phyloP scores from a whole-genome alignment of 1,140 invertebrate genomes.

The Sminthurides bifidus region DNA sequence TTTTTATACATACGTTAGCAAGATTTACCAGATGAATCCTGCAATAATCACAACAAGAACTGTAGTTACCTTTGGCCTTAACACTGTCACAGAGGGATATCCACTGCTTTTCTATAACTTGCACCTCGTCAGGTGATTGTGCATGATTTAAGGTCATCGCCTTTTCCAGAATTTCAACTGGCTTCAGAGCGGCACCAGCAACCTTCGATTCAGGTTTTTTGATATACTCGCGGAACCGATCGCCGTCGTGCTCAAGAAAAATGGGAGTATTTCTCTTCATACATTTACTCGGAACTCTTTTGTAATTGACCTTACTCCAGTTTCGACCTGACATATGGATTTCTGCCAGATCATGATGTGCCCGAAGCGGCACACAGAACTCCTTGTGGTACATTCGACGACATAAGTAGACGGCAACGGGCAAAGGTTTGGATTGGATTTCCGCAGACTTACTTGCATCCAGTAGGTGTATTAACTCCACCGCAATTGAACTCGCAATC shows the following conservation, averaged over 20 bases:
- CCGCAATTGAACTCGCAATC: conserved; percentile 18
- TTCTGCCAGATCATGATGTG: conserved; percentile 18
- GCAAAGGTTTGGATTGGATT: background rate
- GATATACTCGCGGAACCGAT: conserved; percentile 16
- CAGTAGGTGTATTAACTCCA: conserved; percentile 8
- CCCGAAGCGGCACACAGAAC: conserved; percentile 18
- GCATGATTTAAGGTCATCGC: background rate
- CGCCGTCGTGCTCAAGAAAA: conserved; percentile 20
- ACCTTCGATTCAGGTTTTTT: conserved; percentile 11
- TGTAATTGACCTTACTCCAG: conserved; percentile 24
- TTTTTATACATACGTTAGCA: background rate
- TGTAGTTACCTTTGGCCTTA: conserved; percentile 9
- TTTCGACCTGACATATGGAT: conserved; percentile 13
- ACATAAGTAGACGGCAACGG: conserved; percentile 12
- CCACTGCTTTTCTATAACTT: conserved; percentile 26
- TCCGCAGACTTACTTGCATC: background rate
- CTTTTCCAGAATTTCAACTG: conserved; percentile 17
- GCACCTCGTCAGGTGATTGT: background rate
- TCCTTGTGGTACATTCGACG: conserved; percentile 21
- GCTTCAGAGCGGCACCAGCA: conserved; percentile 26
- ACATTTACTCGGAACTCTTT: conserved; percentile 23
- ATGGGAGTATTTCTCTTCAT: conserved; percentile 23
- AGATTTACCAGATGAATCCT: no score
- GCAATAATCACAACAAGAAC: background rate
- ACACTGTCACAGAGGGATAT: conserved; percentile 18